Conservation (phyloP, 2,888 invertebrate genomes). For the Hyles lineata region DNA sequence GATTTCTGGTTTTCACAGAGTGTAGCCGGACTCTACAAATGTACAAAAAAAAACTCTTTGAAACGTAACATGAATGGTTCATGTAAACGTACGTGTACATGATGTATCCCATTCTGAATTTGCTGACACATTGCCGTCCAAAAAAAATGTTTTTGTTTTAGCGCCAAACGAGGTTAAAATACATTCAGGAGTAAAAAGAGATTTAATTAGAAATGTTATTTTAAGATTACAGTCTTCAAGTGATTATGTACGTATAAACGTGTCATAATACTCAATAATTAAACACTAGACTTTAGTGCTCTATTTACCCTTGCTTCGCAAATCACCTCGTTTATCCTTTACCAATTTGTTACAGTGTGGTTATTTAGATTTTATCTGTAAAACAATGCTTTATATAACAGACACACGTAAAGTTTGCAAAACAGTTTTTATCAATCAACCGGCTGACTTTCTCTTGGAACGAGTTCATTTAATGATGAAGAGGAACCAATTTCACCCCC, state of each 20-base stretch:
- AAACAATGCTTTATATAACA: conserved; percentile 16
- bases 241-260: too few species aligned
- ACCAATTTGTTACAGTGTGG: neutral
- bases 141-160: conserved; percentile 11
- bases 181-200: too few species aligned
- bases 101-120: neutral
- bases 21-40: neutral
- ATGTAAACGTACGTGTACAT: neutral
- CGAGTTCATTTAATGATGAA: conserved; percentile 18
- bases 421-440: conserved; percentile 18
- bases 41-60: neutral
- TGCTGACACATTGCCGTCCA: neutral
- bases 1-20: neutral
- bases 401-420: conserved; percentile 21
- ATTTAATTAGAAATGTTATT: too few species aligned
- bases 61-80: neutral
- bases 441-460: conserved; percentile 25
- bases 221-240: too few species aligned
- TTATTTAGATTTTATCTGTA: conserved; percentile 16
- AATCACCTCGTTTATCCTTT: too few species aligned
- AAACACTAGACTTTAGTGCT: too few species aligned
- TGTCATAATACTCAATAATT: too few species aligned
- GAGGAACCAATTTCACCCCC: conserved; percentile 27
- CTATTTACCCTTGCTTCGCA: too few species aligned
- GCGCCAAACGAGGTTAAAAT: too few species aligned